Base-by-base conservation (phyloP, 2,888 invertebrate species). In the Psylliodes chrysocephalus region DNA sequence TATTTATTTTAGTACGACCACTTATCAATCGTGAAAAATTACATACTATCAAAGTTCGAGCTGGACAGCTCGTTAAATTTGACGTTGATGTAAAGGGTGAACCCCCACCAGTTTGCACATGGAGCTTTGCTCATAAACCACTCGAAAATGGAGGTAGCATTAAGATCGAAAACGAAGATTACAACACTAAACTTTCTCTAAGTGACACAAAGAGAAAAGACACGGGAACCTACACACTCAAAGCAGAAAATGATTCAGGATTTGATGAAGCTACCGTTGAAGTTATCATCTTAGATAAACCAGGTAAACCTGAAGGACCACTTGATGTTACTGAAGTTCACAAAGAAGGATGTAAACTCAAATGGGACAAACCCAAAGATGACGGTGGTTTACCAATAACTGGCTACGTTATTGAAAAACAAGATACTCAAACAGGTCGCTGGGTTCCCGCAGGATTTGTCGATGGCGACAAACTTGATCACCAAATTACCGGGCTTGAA, bases 21-120 rank as follows among this genome's bases (percentile, higher is more conserved):
- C 87, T 88, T 73, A 98, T 99, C 81, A 96, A 98, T 82, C 91
- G 97, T 65, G 95, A 96, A 71, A 96, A 96, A 84, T 87, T 98
- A 82, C 91, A 93, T 66, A 90, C 92, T 1, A 86, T 96, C 0
- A 92, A 93, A 77, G 91, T 98, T 2, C 91, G 96, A 73, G 95
- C 95, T 17, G 96, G 98, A 0, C 92, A 95, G 77, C 85, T 90
- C 7, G 91, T 98, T 74, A 95, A 93, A 76, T 87, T 98, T 75
- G 96, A 96, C 79, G 95, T 98, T 1, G 95, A 96, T 81, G 93
- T 96, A 72, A 91, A 93, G 80, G 99, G 98, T 79, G 98, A 99
- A 85, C 99, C 99, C 52, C 92, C 95, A 77, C 98, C 99, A 83
- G 91, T 89, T 69, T 89, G 93, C 73, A 91, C 90, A 4, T 96